phyloP scores from a whole-genome alignment of 2,113 vertebrate genomes.

The Pipa parva region DNA sequence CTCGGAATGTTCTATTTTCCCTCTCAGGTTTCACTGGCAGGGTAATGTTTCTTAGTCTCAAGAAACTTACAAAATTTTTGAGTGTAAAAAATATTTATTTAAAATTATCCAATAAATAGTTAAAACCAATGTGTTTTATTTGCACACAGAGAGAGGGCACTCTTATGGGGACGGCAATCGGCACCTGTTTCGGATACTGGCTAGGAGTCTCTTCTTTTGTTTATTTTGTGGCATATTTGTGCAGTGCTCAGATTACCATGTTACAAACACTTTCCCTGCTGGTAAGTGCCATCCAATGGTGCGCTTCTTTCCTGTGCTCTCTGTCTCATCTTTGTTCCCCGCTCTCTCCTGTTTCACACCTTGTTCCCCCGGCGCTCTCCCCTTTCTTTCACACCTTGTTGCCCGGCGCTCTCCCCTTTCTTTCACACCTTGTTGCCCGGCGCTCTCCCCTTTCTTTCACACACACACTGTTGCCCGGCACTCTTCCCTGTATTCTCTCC shows the following conservation, averaged over 20 bases:
- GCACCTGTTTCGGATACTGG: conserved; percentile 98
- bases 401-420: background rate
- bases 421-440: background rate
- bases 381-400: background rate
- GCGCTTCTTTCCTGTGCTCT: too few relatives aligned
- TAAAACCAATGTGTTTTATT: conserved; percentile 24
- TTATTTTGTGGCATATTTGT: conserved; percentile 93
- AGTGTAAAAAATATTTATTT: too few relatives aligned
- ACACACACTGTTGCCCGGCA: too few relatives aligned
- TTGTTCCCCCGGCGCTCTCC: conserved; percentile 59
- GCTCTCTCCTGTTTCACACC: too few relatives aligned
- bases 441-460: background rate
- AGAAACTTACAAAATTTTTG: too few relatives aligned
- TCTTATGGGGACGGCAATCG: conserved; percentile 96
- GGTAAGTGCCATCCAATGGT: conserved; percentile 59
- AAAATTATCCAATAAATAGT: too few relatives aligned
- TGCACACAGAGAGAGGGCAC: conserved; percentile 88
- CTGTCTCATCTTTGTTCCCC: too few relatives aligned
- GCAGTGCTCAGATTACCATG: conserved; percentile 96
- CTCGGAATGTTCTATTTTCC: too few relatives aligned
- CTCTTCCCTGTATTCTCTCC: too few relatives aligned
- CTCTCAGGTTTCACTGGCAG: too few relatives aligned
- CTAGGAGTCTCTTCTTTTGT: conserved; percentile 88
- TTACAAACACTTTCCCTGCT: conserved; percentile 90
- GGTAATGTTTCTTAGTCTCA: too few relatives aligned